These are phyloP conservation scores for Platyrinchus mystaceus DNA, from an alignment of 2,797 vertebrate species.

Conservation along the genomic window DNA sequence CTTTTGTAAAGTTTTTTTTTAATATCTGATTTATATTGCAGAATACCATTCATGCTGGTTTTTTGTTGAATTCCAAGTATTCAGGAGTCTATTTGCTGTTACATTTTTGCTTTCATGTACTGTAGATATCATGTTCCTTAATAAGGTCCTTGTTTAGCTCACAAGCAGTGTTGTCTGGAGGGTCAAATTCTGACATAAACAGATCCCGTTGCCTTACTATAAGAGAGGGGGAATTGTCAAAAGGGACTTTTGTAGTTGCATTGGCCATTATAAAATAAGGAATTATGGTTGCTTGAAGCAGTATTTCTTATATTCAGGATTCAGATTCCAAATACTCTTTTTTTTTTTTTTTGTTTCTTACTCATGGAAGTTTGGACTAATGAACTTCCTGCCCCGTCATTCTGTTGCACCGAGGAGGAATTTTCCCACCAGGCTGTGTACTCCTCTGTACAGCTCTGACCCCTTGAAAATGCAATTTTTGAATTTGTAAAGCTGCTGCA, in stretches of 20 bases:
- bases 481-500: not conserved
- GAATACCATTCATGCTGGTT: not conserved
- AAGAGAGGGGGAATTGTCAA: not conserved
- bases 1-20: not conserved
- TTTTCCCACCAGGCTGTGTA: not conserved
- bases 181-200: not conserved
- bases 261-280: not conserved
- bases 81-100: not conserved
- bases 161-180: not conserved
- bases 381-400: constrained; percentile 40
- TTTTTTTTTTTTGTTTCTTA: not conserved
- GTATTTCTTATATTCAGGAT: not conserved
- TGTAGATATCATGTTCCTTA: not conserved
- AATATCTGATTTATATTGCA: not conserved
- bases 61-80: not conserved
- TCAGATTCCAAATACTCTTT: not conserved
- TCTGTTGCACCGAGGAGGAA: not conserved
- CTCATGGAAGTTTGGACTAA: not conserved
- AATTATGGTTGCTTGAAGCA: not conserved
- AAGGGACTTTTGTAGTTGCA: not conserved
- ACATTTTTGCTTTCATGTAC: constrained; percentile 9
- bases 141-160: constrained; percentile 7
- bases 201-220: not conserved
- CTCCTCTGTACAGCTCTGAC: not conserved
- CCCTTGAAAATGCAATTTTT: not conserved